Percentiles rank a stretch among this genome's conserved stretches.
These are phyloP conservation scores for Florisuga fusca DNA, from an alignment of 2,797 vertebrate genomes.

Conservation along the genomic window DNA sequence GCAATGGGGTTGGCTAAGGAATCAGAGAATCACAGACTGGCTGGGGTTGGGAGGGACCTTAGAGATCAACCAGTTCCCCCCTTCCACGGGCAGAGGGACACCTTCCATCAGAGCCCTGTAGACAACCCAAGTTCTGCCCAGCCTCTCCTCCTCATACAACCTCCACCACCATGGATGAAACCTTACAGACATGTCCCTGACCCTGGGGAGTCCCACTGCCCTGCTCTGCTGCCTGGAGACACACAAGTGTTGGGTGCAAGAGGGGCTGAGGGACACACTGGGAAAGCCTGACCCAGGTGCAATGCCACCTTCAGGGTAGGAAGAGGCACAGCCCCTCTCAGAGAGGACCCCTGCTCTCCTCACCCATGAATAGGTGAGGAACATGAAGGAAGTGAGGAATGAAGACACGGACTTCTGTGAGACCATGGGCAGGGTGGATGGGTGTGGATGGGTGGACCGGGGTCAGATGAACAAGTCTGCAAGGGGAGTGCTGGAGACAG, in stretches of 20 bases:
- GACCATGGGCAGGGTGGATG: not conserved
- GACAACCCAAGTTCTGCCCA: not conserved
- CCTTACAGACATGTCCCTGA: not conserved
- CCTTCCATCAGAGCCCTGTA: too few species aligned
- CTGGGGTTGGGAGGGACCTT: too few species aligned
- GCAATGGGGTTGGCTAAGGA: not conserved
- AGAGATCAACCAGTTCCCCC: too few species aligned
- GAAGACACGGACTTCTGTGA: not conserved
- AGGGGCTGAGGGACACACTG: not conserved
- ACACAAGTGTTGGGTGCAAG: not conserved
- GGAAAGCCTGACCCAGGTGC: not conserved
- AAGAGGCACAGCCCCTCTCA: not conserved
- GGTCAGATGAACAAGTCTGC: not conserved
- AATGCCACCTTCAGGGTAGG: not conserved
- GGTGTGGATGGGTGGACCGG: rapidly evolving
- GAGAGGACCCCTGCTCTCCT: not conserved
- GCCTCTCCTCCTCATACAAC: not conserved
- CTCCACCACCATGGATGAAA: not conserved
- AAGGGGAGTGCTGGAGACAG: not conserved
- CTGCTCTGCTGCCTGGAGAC: not conserved
- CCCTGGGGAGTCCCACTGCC: not conserved
- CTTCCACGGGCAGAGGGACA: too few species aligned
- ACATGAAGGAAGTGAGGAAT: not conserved
- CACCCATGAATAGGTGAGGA: not conserved
- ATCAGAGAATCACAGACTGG: not conserved